These are phyloP conservation scores for Dusona sp. DNA, from an alignment of 2,888 invertebrate species.

Conservation along the genomic window DNA sequence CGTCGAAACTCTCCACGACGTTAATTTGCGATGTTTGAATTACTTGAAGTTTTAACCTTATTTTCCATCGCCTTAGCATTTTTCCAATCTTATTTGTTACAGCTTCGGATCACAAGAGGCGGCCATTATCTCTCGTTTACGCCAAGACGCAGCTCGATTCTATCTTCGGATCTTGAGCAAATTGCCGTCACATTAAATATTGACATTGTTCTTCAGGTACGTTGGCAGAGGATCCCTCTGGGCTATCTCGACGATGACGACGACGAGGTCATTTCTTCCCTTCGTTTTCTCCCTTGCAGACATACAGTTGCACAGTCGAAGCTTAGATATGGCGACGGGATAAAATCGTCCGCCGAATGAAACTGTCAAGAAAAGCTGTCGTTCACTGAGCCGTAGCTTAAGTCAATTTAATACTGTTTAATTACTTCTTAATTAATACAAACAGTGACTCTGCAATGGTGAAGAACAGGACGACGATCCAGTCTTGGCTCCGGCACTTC, in stretches of 20 bases:
- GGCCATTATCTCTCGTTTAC: background rate
- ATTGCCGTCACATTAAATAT: conserved; percentile 77
- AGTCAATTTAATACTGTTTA: conserved; percentile 79
- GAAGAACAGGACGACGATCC: conserved; percentile 1
- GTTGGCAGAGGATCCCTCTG: conserved; percentile 51
- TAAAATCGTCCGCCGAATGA: conserved; percentile 64
- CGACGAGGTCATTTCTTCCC: conserved; percentile 33
- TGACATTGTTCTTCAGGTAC: conserved; percentile 75
- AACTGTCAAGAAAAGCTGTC: conserved; percentile 72
- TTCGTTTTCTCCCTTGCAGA: conserved; percentile 1
- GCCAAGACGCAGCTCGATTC: conserved; percentile 19
- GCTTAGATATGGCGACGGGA: conserved; percentile 36
- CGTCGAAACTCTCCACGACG: background rate
- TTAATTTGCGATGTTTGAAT: background rate
- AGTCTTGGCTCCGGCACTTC: conserved; percentile 35
- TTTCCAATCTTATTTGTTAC: conserved; percentile 11
- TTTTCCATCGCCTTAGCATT: background rate
- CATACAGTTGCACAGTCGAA: conserved; percentile 20
- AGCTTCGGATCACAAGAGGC: background rate
- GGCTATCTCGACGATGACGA: conserved; percentile 44
- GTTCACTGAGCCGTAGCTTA: conserved; percentile 66
- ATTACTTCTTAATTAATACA: conserved; percentile 78
- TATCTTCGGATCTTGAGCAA: conserved; percentile 66
- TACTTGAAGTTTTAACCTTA: background rate
- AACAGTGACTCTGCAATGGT: conserved; percentile 67